Base-by-base conservation (phyloP, 2,113 vertebrate species). In the Notothenia coriiceps region DNA sequence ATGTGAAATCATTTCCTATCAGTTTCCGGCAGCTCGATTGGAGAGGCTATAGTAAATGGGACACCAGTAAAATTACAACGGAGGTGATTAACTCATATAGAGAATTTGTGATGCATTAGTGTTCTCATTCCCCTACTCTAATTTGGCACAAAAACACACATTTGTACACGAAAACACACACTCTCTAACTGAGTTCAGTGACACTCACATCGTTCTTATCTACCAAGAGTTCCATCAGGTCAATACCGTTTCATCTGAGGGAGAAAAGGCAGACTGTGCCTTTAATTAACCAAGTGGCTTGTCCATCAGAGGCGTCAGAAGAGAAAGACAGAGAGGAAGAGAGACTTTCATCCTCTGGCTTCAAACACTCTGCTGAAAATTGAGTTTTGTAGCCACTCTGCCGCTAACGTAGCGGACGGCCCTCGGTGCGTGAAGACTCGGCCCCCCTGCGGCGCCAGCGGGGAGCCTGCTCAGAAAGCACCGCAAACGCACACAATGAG, bases 301-400 rank as follows among this genome's bases (percentile, higher is more conserved):
- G 83, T 90, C 89, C 85, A 86, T 92, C 88, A 91, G 85, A 86
- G 77, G 71, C 56, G 29, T 85, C 62, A 70, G 77, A 63, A 73
- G 79, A 75, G 70, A 25, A 46, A 68, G 55, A 55, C 52, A 61
- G 50, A 52, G 55, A 71, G 52, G 13, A 15, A 69, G 59, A 70
- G 55, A 56, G 81, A 72, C 92, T 90, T 91, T 92, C 82, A 92
- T 93, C 86, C 88, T 77, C 87, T 65, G 70, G 74, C 89, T 91
- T 92, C 91, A 92, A 93, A 91, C 86, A 22, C 64, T 67, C 54
- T 60, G 52, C 78, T 82, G 85, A 91, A 90, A 89, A 92, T 83
- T 80, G 77, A 87, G 83, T 89, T 90, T 84, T 77, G 22, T 22
- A 85, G 86, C 80, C 64, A 47, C 89, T 73, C 43, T 12, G 60